Percentiles rank a stretch among this genome's conserved stretches.
Conservation (phyloP, 2,797 vertebrate genomes). For the Scarus forsteni region DNA sequence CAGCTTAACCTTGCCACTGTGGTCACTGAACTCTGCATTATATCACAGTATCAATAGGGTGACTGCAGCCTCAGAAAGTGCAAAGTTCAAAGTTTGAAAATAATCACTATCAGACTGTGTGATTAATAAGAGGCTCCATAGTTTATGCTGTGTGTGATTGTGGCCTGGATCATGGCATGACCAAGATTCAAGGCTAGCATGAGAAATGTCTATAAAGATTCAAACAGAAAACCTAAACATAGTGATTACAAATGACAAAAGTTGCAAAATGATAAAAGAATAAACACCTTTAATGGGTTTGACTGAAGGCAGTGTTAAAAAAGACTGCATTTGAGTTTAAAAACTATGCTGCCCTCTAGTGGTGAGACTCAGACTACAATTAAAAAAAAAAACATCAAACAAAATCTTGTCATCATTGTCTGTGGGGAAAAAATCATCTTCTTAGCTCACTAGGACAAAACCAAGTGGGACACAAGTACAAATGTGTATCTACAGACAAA, state of each 20-base stretch:
- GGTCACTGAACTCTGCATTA: constrained; percentile 62
- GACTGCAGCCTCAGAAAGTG: background rate
- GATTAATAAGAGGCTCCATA: background rate
- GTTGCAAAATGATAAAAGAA: background rate
- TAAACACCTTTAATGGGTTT: constrained; percentile 19
- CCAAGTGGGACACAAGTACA: background rate
- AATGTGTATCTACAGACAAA: background rate
- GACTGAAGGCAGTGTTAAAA: background rate
- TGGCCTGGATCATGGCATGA: background rate
- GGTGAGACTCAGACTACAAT: constrained; percentile 5
- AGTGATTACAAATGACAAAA: background rate
- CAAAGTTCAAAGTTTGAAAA: constrained; percentile 19
- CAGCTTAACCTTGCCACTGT: constrained; percentile 40
- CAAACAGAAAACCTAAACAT: too few species aligned
- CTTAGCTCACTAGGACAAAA: background rate
- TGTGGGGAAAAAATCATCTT: background rate
- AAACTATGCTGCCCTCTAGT: constrained; percentile 15
- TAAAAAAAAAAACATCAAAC: background rate
- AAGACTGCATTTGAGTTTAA: background rate
- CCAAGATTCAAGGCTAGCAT: background rate
- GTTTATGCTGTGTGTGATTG: background rate
- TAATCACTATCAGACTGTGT: background rate
- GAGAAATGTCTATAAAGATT: too few species aligned
- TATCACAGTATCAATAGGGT: constrained; percentile 14
- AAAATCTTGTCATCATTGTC: background rate